Evolutionary conservation across 2,113 vertebrate genomes (phyloP), one percentile per base, ranked within the genome.

Genomic region (Ptychochromis oligacanthus): DNA sequence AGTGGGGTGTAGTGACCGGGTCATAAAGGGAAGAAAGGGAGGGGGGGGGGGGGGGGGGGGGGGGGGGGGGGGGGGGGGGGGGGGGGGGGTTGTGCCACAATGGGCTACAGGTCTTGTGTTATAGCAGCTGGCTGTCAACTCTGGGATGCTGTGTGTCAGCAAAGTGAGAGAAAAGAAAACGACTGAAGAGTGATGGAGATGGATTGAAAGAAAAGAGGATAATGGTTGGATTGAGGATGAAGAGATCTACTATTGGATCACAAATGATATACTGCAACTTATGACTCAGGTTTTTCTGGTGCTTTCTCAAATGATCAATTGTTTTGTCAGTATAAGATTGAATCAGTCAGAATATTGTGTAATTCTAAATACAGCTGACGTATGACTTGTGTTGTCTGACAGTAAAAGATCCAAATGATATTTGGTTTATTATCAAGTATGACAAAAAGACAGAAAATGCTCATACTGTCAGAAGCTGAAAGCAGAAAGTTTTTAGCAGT

Each of bases 101-200:
- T 17, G 46, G 79, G 82, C 82, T 81, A 79, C 79, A 81, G 88
- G 87, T 90, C 75, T 88, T 17, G 58, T 76, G 46, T 77, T 84
- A 15, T 54, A 86, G 91, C 88, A 90, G 87, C 86, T 90, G 87
- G 88, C 75, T 86, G 88, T 82, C 55, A 77, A 85, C 79, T 79
- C 28, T 72, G 77, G 80, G 80, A 82, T 46, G 56, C 52, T 79
- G 76, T 52, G 58, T 75, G 80, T 91, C 86, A 91, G 82, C 84
- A 86, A 70, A 72, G 49, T n/a, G 6, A 79, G 52, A 81, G 28
- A 55, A 59, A 49, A 60, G 6, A 49, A 18, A 56, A 4, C 40
- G 34, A 54, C 26, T 9, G 26, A 34, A 54, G 18, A 54, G 17
- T 72, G 67, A 55, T 80, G 61, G 18, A 79, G 15, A 61, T 11